Evolutionary conservation across 2,888 invertebrate species (phyloP), one percentile per base, ranked within the genome.

Genomic region (Eugnorisma glareosa): DNA sequence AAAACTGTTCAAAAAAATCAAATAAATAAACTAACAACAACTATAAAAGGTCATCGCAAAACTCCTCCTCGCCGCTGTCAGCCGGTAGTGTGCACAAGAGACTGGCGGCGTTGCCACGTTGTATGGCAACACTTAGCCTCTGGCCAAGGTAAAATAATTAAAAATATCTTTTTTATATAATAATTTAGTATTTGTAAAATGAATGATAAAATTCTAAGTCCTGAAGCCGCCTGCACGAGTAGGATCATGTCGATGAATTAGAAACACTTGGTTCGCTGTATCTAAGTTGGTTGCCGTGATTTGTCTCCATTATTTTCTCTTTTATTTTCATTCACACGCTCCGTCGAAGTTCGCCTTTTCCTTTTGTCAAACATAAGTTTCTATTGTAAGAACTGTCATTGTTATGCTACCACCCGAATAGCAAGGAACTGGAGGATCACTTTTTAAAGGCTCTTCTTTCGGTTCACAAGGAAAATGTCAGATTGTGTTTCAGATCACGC

Each of bases 271-370:
- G 77, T 73, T 82, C 68, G 35, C 81, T 84, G 83, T 84, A 72
- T 82, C 87, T 88, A 88, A 88, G 87, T 88, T 81, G 83, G 82
- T 89, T 83, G 88, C 84, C 89, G 90, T 90, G 91, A 92, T 93
- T 92, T 92, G 92, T 92, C 91, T 92, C 90, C 89, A 88, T 89
- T 91, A 91, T 91, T 88, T 89, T 89, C 84, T 92, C 90, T 92
- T 93, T 93, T 93, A 93, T 94, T 93, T 93, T 93, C 90, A 91
- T 93, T 94, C 93, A 94, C 94, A 93, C 93, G 93, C 88, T 86
- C 89, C 88, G 89, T 89, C 88, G 88, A 89, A 89, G 90, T 90
- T 89, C 84, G 89, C 87, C 90, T 90, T 90, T 93, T 93, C 91
- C 90, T 94, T 93, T 94, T 94, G 93, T 93, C 90, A 90, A 90